Percentiles rank a stretch among this genome's conserved stretches.
Conservation (phyloP, 2,888 invertebrate genomes). For the Coremacera marginata region DNA sequence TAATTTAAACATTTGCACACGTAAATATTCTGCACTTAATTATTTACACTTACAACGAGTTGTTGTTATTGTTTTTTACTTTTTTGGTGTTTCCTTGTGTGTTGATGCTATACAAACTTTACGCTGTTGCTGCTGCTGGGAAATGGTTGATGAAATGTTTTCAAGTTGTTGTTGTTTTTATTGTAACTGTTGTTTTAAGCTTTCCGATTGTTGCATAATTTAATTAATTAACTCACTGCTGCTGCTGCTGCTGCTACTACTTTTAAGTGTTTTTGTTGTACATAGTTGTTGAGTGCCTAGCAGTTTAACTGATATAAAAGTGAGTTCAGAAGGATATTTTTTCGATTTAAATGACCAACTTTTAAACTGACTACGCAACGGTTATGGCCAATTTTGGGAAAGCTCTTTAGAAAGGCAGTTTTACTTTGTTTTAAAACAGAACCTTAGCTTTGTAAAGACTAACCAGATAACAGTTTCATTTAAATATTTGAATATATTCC, state of each 20-base stretch:
- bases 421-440: too few relatives aligned
- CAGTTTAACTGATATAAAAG: too few relatives aligned
- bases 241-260: neutral
- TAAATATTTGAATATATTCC: too few relatives aligned
- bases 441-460: too few relatives aligned
- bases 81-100: neutral
- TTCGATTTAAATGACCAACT: too few relatives aligned
- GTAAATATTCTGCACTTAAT: constrained; percentile 7
- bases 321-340: too few relatives aligned
- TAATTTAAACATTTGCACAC: neutral
- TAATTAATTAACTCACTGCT: constrained; percentile 7
- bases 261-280: neutral
- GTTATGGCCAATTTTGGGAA: too few relatives aligned
- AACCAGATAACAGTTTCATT: too few relatives aligned
- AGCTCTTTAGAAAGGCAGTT: too few relatives aligned
- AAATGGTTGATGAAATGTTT: neutral
- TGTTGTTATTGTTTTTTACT: neutral
- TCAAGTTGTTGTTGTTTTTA: neutral
- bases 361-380: too few relatives aligned
- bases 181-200: neutral
- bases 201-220: constrained; percentile 19
- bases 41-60: neutral
- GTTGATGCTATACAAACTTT: neutral
- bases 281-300: too few relatives aligned
- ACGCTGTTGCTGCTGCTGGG: neutral